A percentile compares a stretch with the other conserved stretches of the same genome.
Evolutionary conservation across 1,140 invertebrate genomes (phyloP).

Genomic region (Papilio xuthus): DNA sequence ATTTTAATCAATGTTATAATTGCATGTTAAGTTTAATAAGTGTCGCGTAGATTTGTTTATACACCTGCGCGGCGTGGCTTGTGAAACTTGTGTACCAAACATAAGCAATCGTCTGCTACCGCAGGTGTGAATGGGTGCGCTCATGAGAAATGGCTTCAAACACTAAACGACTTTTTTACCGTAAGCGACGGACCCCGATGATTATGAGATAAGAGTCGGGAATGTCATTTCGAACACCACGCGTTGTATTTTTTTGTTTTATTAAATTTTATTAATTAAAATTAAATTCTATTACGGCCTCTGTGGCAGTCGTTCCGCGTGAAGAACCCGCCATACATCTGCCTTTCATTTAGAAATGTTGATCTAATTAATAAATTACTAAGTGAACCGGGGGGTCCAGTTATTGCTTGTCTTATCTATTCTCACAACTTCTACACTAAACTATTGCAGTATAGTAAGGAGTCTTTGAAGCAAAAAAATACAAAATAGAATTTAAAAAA

Average conservation of each 20-base stretch:
- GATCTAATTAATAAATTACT: slow-evolving; percentile 49
- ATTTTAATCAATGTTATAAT: slow-evolving; percentile 19
- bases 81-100: slow-evolving; percentile 25
- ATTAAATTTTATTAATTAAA: slow-evolving; percentile 58
- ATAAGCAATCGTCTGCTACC: slow-evolving; percentile 32
- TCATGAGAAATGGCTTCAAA: slow-evolving; percentile 34
- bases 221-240: slow-evolving; percentile 53
- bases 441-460: neutral
- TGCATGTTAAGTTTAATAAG: slow-evolving; percentile 17
- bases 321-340: slow-evolving; percentile 45
- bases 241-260: slow-evolving; percentile 47
- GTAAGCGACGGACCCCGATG: slow-evolving; percentile 46
- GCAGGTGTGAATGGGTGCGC: slow-evolving; percentile 30
- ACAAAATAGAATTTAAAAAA: too few relatives aligned
- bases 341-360: slow-evolving; percentile 46
- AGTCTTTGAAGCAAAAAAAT: too few relatives aligned
- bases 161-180: slow-evolving; percentile 34
- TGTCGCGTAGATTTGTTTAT: slow-evolving; percentile 32
- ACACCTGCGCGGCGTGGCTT: slow-evolving; percentile 22
- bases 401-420: slow-evolving; percentile 1
- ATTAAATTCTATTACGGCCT: slow-evolving; percentile 49
- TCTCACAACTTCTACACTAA: slow-evolving; percentile 2
- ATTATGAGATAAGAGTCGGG: slow-evolving; percentile 50
- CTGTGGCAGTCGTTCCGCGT: slow-evolving; percentile 41
- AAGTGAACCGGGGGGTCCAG: slow-evolving; percentile 37